A percentile compares a stretch with the other conserved stretches of the same genome.
Conservation (phyloP, 2,113 vertebrate species). For the Channa maculata region DNA sequence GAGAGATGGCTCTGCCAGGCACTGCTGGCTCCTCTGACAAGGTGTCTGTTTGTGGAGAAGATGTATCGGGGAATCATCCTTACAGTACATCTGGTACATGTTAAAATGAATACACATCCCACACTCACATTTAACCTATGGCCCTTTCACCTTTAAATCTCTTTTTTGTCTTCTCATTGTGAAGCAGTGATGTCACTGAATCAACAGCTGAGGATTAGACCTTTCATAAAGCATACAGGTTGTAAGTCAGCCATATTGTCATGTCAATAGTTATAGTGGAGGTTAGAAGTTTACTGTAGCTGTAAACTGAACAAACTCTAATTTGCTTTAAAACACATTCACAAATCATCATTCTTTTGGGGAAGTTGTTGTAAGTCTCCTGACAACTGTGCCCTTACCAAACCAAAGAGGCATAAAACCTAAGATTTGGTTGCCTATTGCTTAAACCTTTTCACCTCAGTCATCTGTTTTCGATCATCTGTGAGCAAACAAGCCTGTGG, state of each 20-base stretch:
- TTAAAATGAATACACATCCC: conserved; percentile 49
- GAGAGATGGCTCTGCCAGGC: conserved; percentile 72
- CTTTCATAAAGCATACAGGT: conserved; percentile 20
- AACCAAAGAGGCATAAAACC: background rate
- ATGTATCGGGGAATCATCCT: conserved; percentile 28
- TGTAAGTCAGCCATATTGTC: background rate
- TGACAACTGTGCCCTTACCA: background rate
- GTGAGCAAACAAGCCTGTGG: background rate
- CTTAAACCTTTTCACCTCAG: conserved; percentile 13
- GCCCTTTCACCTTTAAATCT: conserved; percentile 29
- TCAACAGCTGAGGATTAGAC: conserved; percentile 17
- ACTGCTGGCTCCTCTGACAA: conserved; percentile 51
- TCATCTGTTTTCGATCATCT: conserved; percentile 31
- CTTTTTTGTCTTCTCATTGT: conserved; percentile 18
- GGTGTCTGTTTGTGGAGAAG: conserved; percentile 34
- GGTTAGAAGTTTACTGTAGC: background rate
- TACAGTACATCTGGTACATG: conserved; percentile 54
- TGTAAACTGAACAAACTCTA: background rate
- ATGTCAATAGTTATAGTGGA: background rate
- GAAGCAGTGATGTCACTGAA: conserved; percentile 17
- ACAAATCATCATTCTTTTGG: background rate
- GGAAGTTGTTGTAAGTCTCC: background rate
- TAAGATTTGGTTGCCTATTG: background rate
- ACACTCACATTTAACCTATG: conserved; percentile 14
- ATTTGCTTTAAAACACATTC: background rate